These are phyloP conservation scores for Temnothorax unifasciatus DNA, from an alignment of 2,888 invertebrate genomes.

Conservation along the genomic window DNA sequence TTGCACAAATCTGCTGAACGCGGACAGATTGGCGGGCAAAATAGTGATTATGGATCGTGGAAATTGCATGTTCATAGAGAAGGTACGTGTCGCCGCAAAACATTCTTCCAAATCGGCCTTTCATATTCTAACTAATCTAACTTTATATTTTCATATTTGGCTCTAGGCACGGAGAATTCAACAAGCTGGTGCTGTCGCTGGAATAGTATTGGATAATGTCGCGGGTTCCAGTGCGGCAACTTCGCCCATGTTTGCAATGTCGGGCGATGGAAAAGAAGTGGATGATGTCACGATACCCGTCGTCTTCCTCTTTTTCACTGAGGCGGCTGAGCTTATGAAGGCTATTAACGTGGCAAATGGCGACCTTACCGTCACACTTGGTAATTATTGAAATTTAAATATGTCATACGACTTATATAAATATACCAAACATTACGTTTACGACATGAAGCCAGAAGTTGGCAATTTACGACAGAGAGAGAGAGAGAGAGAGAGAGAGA, in stretches of 20 bases:
- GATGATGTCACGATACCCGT: conserved; percentile 95
- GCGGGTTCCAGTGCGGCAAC: conserved; percentile 91
- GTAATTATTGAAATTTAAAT: conserved; percentile 70
- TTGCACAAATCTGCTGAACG: conserved; percentile 89
- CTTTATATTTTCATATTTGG: conserved; percentile 33
- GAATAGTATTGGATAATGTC: conserved; percentile 95
- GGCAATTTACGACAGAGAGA: too few relatives aligned
- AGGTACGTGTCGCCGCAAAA: conserved; percentile 86
- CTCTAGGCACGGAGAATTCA: conserved; percentile 92
- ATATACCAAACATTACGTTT: too few relatives aligned
- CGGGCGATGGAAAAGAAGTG: conserved; percentile 92
- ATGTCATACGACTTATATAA: too few relatives aligned
- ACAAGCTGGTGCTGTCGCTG: conserved; percentile 93
- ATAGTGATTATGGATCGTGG: conserved; percentile 96
- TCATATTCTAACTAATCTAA: not conserved
- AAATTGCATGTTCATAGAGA: conserved; percentile 98
- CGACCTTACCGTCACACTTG: conserved; percentile 81
- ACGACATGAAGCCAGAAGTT: too few relatives aligned
- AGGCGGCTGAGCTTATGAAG: conserved; percentile 90
- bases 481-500: too few relatives aligned
- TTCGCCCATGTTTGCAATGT: conserved; percentile 98
- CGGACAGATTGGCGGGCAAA: conserved; percentile 89
- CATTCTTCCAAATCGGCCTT: not conserved
- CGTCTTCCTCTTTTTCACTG: conserved; percentile 95
- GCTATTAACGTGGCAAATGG: conserved; percentile 86